A percentile compares a stretch with the other conserved stretches of the same genome.
Evolutionary conservation across 2,797 vertebrate genomes (phyloP).

Genomic region (Nyctibius grandis): DNA sequence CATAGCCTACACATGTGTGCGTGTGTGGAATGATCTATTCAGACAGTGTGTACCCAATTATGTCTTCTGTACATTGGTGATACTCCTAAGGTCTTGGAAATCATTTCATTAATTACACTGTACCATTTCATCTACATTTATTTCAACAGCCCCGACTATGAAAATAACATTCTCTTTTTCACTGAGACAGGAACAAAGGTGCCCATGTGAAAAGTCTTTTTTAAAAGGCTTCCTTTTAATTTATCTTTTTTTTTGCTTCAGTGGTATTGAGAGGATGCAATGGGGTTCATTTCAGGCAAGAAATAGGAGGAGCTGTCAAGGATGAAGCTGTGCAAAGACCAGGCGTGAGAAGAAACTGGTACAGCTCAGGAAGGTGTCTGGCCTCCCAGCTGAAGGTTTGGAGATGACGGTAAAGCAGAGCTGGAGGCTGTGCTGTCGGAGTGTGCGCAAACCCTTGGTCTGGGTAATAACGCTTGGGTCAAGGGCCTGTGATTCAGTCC

Average conservation of each 20-base stretch:
- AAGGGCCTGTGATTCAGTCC: not conserved
- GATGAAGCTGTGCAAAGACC: not conserved
- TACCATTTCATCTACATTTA: not conserved
- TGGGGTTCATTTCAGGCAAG: not conserved
- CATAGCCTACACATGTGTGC: not conserved
- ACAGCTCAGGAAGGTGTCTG: not conserved
- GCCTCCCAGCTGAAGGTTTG: not conserved
- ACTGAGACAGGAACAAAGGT: not conserved
- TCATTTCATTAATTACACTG: constrained; percentile 16
- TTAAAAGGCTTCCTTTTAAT: not conserved
- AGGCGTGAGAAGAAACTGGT: not conserved
- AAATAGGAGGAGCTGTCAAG: not conserved
- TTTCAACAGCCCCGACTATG: not conserved
- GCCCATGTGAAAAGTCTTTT: not conserved
- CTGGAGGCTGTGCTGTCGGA: not conserved
- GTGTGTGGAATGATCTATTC: not conserved
- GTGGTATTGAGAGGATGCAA: not conserved
- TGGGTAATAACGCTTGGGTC: not conserved
- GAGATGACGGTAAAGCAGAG: not conserved
- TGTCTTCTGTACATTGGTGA: not conserved
- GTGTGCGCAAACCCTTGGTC: not conserved
- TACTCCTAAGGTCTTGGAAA: not conserved
- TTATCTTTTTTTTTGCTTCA: not conserved
- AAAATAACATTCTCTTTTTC: not conserved
- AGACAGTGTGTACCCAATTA: not conserved